These are phyloP conservation scores for Camponotus floridanus DNA, from an alignment of 1,140 invertebrate species.

Conservation along the genomic window DNA sequence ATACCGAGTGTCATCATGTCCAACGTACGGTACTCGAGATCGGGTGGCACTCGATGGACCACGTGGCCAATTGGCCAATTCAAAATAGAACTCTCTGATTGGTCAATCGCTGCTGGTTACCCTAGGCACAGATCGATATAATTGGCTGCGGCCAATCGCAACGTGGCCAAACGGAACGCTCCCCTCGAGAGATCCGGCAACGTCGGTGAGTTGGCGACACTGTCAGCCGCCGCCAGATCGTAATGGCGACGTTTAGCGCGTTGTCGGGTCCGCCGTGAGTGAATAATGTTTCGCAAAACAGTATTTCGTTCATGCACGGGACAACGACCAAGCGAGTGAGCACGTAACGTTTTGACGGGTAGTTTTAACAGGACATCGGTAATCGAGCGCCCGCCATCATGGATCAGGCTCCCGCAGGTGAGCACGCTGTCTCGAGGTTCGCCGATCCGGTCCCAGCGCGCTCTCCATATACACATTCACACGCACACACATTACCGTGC, in stretches of 20 bases:
- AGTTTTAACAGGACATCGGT: background rate
- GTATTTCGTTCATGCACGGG: slow-evolving; percentile 40
- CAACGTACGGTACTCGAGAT: too few species aligned
- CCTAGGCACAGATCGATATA: too few species aligned
- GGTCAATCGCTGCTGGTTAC: too few species aligned
- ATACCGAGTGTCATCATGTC: background rate
- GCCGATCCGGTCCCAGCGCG: slow-evolving; percentile 59
- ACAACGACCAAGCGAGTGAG: slow-evolving; percentile 39
- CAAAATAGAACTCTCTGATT: too few species aligned
- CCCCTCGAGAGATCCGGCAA: too few species aligned
- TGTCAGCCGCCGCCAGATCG: slow-evolving; percentile 34
- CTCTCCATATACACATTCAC: background rate
- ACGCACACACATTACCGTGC: too few species aligned
- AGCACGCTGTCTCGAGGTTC: slow-evolving; percentile 54
- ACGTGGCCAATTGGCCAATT: too few species aligned
- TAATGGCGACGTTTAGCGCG: slow-evolving; percentile 76
- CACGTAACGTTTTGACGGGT: slow-evolving; percentile 44
- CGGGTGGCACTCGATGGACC: too few species aligned
- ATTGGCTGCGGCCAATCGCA: too few species aligned
- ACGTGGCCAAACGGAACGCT: too few species aligned
- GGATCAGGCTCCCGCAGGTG: slow-evolving; percentile 81
- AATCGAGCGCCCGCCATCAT: slow-evolving; percentile 65
- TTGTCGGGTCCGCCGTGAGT: slow-evolving; percentile 65
- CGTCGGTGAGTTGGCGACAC: slow-evolving; percentile 41
- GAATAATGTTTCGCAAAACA: slow-evolving; percentile 65